These are phyloP conservation scores for Pelobates cultripes DNA, from an alignment of 2,797 vertebrate genomes.

Conservation along the genomic window DNA sequence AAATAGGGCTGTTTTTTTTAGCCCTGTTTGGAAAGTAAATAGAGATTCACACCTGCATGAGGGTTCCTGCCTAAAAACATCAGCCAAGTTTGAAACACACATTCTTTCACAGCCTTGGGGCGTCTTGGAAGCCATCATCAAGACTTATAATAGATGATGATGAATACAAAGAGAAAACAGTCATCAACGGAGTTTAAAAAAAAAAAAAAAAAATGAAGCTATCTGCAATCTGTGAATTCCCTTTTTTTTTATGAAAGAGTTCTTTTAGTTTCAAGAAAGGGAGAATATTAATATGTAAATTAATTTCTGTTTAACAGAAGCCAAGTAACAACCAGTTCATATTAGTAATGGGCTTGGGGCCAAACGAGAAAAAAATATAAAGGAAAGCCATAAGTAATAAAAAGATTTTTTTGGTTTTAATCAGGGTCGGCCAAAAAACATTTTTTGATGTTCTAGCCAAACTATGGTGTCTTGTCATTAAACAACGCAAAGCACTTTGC, in stretches of 20 bases:
- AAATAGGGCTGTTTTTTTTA: constrained; percentile 62
- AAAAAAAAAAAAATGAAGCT: constrained; percentile 51
- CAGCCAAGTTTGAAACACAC: constrained; percentile 71
- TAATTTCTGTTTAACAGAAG: constrained; percentile 29
- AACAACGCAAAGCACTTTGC: too few relatives aligned
- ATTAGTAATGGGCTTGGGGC: not conserved
- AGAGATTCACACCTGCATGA: constrained; percentile 75
- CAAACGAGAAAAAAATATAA: not conserved
- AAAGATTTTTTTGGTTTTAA: too few relatives aligned
- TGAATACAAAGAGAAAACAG: constrained; percentile 59
- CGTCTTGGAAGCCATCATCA: constrained; percentile 62
- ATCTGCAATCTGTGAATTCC: constrained; percentile 31
- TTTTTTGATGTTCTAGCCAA: too few relatives aligned
- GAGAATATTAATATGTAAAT: constrained; percentile 30
- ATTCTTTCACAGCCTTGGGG: constrained; percentile 69
- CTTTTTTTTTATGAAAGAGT: constrained; percentile 37
- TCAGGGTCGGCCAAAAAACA: too few relatives aligned
- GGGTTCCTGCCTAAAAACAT: constrained; percentile 64
- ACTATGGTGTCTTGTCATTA: too few relatives aligned
- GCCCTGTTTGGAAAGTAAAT: constrained; percentile 67
- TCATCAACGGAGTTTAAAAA: constrained; percentile 29
- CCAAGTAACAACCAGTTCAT: constrained; percentile 27
- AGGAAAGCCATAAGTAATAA: too few relatives aligned
- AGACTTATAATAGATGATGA: constrained; percentile 65
- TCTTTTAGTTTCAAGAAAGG: constrained; percentile 11